A percentile compares a stretch with the other conserved stretches of the same genome.
These are phyloP conservation scores for Crambe crambe DNA, from an alignment of 37 sponge, comb jelly and placozoan genomes.

Conservation along the genomic window DNA sequence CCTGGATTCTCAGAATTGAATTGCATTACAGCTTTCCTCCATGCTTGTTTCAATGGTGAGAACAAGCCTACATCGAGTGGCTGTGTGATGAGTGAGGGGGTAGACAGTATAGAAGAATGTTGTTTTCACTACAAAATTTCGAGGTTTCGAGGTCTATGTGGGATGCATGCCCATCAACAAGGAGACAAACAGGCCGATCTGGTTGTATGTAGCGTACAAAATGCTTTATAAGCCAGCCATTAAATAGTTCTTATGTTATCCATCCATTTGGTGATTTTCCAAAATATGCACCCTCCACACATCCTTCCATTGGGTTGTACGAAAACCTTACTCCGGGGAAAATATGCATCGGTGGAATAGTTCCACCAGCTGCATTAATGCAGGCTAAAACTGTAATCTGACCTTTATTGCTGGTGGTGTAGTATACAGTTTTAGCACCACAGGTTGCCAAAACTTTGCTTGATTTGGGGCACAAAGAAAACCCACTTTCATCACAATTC, in stretches of 20 bases:
- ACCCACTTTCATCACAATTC: constrained; percentile 41
- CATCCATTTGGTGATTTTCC: constrained; percentile 35
- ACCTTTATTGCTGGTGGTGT: neutral
- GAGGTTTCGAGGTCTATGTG: neutral
- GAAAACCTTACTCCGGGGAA: constrained; percentile 29
- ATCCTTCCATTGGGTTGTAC: too few species aligned
- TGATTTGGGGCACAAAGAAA: constrained; percentile 32
- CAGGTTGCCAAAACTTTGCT: constrained; percentile 2
- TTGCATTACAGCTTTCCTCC: too few species aligned
- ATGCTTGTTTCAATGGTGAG: neutral
- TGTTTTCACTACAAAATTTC: too few species aligned
- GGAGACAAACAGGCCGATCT: constrained; percentile 27
- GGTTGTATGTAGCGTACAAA: constrained; percentile 5
- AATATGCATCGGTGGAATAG: constrained; percentile 53
- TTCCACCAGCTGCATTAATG: constrained; percentile 16
- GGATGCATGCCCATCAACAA: constrained; percentile 56
- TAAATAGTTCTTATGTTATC: constrained; percentile 38
- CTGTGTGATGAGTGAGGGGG: neutral
- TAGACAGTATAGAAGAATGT: too few species aligned
- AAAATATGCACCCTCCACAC: constrained; percentile 43
- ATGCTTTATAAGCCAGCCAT: constrained; percentile 56
- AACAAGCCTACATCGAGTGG: neutral
- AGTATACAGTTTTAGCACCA: constrained; percentile 6
- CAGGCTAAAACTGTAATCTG: constrained; percentile 57
- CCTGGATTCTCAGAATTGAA: too few species aligned